Percentiles rank a stretch among this genome's conserved stretches.
Conservation (phyloP, 2,113 vertebrate species). For the Otolemur garnettii region DNA sequence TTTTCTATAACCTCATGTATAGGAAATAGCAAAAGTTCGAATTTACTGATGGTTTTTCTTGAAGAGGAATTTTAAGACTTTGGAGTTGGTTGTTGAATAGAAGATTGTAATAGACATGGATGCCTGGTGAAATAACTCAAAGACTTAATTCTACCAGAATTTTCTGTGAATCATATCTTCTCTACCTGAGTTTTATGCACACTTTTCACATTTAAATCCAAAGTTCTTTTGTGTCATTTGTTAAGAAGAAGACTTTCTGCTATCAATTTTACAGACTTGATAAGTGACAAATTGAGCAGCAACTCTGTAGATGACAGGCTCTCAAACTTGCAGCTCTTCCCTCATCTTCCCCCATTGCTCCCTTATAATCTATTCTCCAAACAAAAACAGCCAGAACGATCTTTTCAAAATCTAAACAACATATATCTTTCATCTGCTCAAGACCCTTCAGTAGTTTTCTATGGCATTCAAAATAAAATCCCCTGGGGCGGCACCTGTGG, state of each 20-base stretch:
- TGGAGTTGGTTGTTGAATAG: constrained; percentile 25
- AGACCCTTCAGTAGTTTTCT: background rate
- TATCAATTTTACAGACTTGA: background rate
- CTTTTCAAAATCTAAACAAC: background rate
- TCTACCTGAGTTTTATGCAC: background rate
- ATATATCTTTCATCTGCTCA: background rate
- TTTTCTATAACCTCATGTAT: background rate
- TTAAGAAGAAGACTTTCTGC: constrained; percentile 3
- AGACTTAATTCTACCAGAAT: background rate
- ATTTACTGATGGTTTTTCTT: background rate
- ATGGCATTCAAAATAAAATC: background rate
- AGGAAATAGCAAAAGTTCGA: background rate
- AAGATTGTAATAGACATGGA: background rate
- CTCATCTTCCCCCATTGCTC: background rate
- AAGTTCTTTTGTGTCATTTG: background rate
- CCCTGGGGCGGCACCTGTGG: too few species aligned
- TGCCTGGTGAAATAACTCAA: background rate
- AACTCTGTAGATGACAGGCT: background rate
- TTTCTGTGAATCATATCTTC: background rate
- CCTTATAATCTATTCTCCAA: background rate
- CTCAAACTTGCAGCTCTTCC: background rate
- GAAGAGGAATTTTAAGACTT: background rate
- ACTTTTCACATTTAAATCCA: background rate
- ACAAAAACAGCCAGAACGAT: background rate
- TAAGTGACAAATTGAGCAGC: background rate